phyloP scores from a whole-genome alignment of 2,113 vertebrate genomes.

The Thinocorus orbignyianus region DNA sequence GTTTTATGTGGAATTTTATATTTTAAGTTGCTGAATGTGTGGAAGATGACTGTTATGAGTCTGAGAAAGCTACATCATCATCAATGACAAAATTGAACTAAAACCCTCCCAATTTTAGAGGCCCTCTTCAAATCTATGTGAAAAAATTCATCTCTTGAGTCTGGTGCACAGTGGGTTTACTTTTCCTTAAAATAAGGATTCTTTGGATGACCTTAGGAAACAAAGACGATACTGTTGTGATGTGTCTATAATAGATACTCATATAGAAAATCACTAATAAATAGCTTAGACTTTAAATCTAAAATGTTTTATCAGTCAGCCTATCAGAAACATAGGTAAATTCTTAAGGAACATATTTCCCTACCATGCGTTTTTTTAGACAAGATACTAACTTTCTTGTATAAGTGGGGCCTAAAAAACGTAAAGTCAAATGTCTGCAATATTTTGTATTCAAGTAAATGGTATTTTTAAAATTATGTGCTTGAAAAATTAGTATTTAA shows the following conservation, averaged over 20 bases:
- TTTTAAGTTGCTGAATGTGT: neutral
- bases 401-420: neutral
- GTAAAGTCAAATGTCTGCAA: neutral
- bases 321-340: neutral
- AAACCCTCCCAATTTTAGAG: neutral
- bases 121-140: neutral
- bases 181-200: neutral
- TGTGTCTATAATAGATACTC: neutral
- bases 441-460: neutral
- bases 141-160: neutral
- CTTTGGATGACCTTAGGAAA: neutral
- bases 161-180: fast-evolving
- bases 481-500: neutral
- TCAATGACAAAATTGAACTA: neutral
- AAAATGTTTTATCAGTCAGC: neutral
- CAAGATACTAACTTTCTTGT: neutral
- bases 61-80: neutral
- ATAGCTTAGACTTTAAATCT: neutral
- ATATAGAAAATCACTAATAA: neutral
- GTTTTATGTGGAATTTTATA: neutral
- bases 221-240: neutral
- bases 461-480: neutral
- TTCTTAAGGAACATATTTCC: neutral
- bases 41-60: neutral
- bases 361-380: neutral